Evolutionary conservation across 2,797 vertebrate genomes (phyloP).

Genomic region (Acanthurus leucopareius): DNA sequence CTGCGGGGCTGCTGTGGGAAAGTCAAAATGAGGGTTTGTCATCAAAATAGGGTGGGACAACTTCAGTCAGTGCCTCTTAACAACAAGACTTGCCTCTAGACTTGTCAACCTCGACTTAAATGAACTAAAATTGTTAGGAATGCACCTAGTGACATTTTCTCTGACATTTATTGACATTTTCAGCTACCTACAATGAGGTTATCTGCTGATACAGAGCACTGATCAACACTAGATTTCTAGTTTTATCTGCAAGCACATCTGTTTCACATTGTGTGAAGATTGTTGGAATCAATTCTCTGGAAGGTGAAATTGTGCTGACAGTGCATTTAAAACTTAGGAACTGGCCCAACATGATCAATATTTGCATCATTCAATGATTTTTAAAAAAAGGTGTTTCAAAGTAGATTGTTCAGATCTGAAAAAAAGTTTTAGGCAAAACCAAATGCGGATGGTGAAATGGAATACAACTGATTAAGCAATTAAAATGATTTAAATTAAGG

Average conservation of each 20-base stretch:
- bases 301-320: neutral
- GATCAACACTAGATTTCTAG: neutral
- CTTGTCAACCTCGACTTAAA: neutral
- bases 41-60: neutral
- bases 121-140: neutral
- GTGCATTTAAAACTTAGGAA: no score
- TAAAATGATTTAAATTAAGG: no score
- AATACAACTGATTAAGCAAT: neutral
- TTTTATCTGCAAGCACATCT: neutral
- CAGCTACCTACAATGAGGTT: neutral
- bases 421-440: neutral
- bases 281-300: neutral
- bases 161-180: no score
- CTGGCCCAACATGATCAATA: no score
- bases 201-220: neutral
- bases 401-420: neutral
- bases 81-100: neutral
- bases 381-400: no score
- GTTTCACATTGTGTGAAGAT: neutral
- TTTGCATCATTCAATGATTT: no score
- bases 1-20: conserved; percentile 44
- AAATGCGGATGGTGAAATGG: neutral
- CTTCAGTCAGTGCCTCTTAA: neutral
- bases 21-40: conserved; percentile 27
- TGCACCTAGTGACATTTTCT: neutral